Evolutionary conservation across 2,888 invertebrate species (phyloP).

Genomic region (Heliconius cydno): DNA sequence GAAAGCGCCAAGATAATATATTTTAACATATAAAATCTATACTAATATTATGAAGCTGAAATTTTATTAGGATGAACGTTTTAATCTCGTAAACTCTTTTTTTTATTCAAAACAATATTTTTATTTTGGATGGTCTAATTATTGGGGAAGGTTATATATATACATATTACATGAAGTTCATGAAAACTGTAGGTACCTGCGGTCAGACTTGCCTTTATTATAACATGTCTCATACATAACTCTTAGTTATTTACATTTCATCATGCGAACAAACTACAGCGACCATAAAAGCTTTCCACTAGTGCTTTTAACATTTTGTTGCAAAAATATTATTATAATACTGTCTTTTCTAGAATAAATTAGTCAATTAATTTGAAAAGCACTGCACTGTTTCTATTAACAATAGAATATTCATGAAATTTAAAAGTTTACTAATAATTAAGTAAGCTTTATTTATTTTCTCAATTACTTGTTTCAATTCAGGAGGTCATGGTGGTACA

Average conservation of each 20-base stretch:
- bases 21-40: too few species aligned
- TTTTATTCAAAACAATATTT: too few species aligned
- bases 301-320: background rate
- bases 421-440: slow-evolving; percentile 4
- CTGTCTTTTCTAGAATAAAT: slow-evolving; percentile 1
- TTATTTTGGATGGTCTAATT: too few species aligned
- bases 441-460: slow-evolving; percentile 2
- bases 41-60: too few species aligned
- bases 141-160: too few species aligned
- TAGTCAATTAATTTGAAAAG: background rate
- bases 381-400: background rate
- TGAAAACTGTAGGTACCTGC: too few species aligned
- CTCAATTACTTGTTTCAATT: background rate
- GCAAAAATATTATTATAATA: background rate
- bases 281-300: background rate
- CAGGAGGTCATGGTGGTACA: background rate
- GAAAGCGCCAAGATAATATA: too few species aligned
- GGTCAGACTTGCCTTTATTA: background rate
- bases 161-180: too few species aligned
- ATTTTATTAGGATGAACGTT: too few species aligned
- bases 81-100: too few species aligned
- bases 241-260: background rate
- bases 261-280: background rate
- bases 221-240: background rate
- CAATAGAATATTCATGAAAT: slow-evolving; percentile 10